phyloP scores from a whole-genome alignment of 1,140 invertebrate genomes.

The Adoxophyes honmai region DNA sequence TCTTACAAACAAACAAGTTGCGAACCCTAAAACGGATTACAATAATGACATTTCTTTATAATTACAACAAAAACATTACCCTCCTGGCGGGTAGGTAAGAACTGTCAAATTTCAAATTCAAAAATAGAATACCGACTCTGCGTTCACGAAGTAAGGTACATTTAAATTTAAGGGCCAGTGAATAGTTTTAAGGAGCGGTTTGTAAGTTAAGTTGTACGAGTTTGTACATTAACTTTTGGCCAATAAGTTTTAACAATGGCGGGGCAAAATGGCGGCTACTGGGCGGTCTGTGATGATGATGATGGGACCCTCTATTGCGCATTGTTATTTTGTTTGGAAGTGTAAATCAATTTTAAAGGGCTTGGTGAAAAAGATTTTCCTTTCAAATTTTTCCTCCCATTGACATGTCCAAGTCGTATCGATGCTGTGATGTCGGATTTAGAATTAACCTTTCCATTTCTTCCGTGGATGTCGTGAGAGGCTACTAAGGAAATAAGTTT shows the following conservation, averaged over 20 bases:
- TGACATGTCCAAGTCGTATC: too few relatives aligned
- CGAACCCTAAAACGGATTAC: constrained; percentile 41
- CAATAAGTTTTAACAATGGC: constrained; percentile 49
- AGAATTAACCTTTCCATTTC: too few relatives aligned
- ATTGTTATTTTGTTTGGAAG: too few relatives aligned
- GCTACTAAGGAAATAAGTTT: too few relatives aligned
- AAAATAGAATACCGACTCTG: too few relatives aligned
- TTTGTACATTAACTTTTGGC: constrained; percentile 45
- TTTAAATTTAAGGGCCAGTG: constrained; percentile 3
- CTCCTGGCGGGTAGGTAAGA: neutral
- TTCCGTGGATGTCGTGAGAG: too few relatives aligned
- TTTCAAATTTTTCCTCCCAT: too few relatives aligned
- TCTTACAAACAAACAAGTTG: constrained; percentile 38
- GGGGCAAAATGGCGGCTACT: constrained; percentile 44
- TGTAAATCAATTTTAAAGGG: too few relatives aligned
- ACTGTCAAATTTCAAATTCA: neutral
- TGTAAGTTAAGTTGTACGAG: constrained; percentile 18
- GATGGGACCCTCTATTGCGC: too few relatives aligned
- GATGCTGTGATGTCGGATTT: too few relatives aligned
- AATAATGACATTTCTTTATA: constrained; percentile 50
- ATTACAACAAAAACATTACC: constrained; percentile 16
- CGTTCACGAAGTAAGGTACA: too few relatives aligned
- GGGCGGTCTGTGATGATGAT: constrained; percentile 36
- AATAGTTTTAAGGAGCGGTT: constrained; percentile 9
- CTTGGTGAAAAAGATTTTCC: too few relatives aligned